These are phyloP conservation scores for Plebejus anna DNA, from an alignment of 2,888 invertebrate genomes.

Conservation along the genomic window DNA sequence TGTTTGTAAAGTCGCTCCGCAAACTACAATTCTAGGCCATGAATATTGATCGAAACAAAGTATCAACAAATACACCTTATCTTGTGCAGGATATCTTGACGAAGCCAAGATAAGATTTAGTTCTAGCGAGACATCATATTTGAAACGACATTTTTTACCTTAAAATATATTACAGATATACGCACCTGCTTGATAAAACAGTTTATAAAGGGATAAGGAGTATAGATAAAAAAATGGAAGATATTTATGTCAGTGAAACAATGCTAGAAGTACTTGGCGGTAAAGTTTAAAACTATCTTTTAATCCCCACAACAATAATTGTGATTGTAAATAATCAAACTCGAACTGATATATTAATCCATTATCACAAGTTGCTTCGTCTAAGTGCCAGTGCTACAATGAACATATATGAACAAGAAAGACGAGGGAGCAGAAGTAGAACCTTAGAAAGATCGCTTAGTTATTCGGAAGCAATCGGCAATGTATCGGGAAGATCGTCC, in stretches of 20 bases:
- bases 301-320: constrained; percentile 8
- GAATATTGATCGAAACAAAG: constrained; percentile 44
- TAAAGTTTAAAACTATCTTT: constrained; percentile 8
- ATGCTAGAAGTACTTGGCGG: neutral
- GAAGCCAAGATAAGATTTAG: constrained; percentile 44
- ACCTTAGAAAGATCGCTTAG: constrained; percentile 66
- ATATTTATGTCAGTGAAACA: neutral
- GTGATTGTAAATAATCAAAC: neutral
- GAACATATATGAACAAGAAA: constrained; percentile 39
- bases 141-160: constrained; percentile 35
- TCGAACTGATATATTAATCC: neutral
- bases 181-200: neutral
- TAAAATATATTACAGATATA: constrained; percentile 15
- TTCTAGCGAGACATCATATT: constrained; percentile 40
- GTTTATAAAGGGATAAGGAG: neutral
- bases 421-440: constrained; percentile 54
- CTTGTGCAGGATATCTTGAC: constrained; percentile 57
- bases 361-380: neutral
- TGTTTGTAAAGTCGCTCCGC: constrained; percentile 36
- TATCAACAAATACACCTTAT: constrained; percentile 49
- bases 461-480: constrained; percentile 71
- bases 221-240: neutral
- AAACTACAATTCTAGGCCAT: constrained; percentile 45
- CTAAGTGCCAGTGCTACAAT: constrained; percentile 27
- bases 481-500: constrained; percentile 57